These are phyloP conservation scores for Drosophila leontia DNA, from an alignment of 1,140 invertebrate species.

Conservation along the genomic window DNA sequence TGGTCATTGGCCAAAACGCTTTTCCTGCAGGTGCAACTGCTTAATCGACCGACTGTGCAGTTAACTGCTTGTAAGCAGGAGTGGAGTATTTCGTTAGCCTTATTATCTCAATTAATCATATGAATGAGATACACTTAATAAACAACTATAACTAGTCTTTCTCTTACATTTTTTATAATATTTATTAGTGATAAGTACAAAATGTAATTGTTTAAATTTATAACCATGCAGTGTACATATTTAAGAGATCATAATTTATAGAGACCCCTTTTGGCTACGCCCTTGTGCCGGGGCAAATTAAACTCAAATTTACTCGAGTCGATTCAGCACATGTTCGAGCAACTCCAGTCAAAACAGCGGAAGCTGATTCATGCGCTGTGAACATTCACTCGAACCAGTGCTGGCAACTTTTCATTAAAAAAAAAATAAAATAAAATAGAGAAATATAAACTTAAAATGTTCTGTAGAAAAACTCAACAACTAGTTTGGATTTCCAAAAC, in stretches of 20 bases:
- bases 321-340: slow-evolving; percentile 55
- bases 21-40: neutral
- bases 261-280: neutral
- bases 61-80: slow-evolving; percentile 4
- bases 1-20: neutral
- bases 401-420: neutral
- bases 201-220: neutral
- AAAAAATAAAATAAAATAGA: neutral
- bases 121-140: neutral
- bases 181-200: neutral
- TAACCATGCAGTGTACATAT: neutral
- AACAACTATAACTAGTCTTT: neutral
- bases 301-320: slow-evolving; percentile 38
- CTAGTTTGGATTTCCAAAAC: too few relatives aligned
- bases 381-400: slow-evolving; percentile 29
- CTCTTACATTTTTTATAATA: neutral
- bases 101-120: neutral
- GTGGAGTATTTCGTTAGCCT: neutral
- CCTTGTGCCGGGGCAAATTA: slow-evolving; percentile 4
- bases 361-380: slow-evolving; percentile 73
- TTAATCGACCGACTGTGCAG: neutral
- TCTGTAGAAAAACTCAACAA: neutral
- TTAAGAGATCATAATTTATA: neutral
- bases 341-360: slow-evolving; percentile 57
- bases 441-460: neutral